A percentile compares a stretch with the other conserved stretches of the same genome.
These are phyloP conservation scores for Maccullochella peelii DNA, from an alignment of 2,113 vertebrate genomes.

Conservation along the genomic window DNA sequence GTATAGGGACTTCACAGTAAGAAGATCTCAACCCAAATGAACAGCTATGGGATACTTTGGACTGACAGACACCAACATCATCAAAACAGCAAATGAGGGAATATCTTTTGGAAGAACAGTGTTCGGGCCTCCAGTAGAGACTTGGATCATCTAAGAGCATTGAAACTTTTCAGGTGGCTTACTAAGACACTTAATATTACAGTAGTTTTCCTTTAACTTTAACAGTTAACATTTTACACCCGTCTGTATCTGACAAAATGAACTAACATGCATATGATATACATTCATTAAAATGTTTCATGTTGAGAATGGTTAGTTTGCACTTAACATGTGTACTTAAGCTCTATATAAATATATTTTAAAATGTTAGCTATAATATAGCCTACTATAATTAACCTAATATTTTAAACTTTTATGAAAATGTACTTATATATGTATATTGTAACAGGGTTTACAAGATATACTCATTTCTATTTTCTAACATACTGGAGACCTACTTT, in stretches of 20 bases:
- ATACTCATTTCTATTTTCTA: not conserved
- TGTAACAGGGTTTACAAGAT: constrained; percentile 4
- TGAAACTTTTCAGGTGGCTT: not conserved
- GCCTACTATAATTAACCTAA: not conserved
- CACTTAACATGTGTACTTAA: not conserved
- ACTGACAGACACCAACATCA: not conserved
- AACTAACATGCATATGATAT: not conserved
- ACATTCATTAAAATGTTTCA: constrained; percentile 18
- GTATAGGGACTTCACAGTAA: not conserved
- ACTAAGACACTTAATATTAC: not conserved
- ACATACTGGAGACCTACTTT: not conserved
- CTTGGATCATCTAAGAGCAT: not conserved
- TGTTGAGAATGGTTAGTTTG: not conserved
- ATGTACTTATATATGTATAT: not conserved
- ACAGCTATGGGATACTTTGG: not conserved
- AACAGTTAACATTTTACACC: not conserved
- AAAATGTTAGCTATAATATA: not conserved
- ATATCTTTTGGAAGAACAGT: not conserved
- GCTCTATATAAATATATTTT: not conserved
- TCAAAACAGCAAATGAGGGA: not conserved
- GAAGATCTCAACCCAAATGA: not conserved
- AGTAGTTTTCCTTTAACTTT: not conserved
- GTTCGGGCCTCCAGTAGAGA: not conserved
- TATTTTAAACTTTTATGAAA: not conserved
- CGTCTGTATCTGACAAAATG: not conserved